A percentile compares a stretch with the other conserved stretches of the same genome.
These are phyloP conservation scores for Melolontha melolontha DNA, from an alignment of 2,888 invertebrate species.

Conservation along the genomic window DNA sequence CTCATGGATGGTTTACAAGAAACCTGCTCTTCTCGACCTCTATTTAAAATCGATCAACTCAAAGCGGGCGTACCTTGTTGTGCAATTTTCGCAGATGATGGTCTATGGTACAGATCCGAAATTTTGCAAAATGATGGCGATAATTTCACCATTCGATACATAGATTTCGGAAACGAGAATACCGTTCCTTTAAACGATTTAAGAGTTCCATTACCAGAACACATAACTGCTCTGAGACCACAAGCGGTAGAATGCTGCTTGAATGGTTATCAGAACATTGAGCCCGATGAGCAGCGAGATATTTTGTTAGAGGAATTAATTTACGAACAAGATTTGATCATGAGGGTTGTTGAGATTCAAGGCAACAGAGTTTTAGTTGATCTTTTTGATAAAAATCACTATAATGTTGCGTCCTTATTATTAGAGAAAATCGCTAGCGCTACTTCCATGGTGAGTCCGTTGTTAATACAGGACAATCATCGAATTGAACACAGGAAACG, in stretches of 20 bases:
- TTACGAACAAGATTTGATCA: slow-evolving; percentile 72
- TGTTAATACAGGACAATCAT: slow-evolving; percentile 61
- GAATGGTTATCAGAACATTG: slow-evolving; percentile 73
- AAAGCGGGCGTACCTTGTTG: slow-evolving; percentile 77
- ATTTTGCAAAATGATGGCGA: slow-evolving; percentile 69
- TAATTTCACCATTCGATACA: slow-evolving; percentile 77
- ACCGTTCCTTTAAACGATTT: slow-evolving; percentile 73
- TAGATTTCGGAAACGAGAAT: slow-evolving; percentile 97
- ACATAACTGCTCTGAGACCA: slow-evolving; percentile 73
- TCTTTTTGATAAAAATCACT: slow-evolving; percentile 69
- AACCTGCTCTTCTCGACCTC: slow-evolving; percentile 66
- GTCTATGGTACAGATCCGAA: slow-evolving; percentile 92
- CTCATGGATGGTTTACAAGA: slow-evolving; percentile 77
- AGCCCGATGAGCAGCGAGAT: slow-evolving; percentile 69
- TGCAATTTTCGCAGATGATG: slow-evolving; percentile 83
- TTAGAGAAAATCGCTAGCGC: slow-evolving; percentile 61
- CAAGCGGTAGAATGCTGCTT: slow-evolving; percentile 84
- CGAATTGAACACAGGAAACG: slow-evolving; percentile 57
- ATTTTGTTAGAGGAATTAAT: slow-evolving; percentile 77
- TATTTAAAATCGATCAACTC: slow-evolving; percentile 62
- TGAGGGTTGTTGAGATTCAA: slow-evolving; percentile 70
- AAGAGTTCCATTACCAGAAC: slow-evolving; percentile 73
- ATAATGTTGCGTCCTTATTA: slow-evolving; percentile 62
- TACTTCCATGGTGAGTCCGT: slow-evolving; percentile 59
- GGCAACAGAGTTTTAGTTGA: slow-evolving; percentile 72